Conservation (phyloP, 2,888 invertebrate genomes). For the Brassicogethes aeneus region DNA sequence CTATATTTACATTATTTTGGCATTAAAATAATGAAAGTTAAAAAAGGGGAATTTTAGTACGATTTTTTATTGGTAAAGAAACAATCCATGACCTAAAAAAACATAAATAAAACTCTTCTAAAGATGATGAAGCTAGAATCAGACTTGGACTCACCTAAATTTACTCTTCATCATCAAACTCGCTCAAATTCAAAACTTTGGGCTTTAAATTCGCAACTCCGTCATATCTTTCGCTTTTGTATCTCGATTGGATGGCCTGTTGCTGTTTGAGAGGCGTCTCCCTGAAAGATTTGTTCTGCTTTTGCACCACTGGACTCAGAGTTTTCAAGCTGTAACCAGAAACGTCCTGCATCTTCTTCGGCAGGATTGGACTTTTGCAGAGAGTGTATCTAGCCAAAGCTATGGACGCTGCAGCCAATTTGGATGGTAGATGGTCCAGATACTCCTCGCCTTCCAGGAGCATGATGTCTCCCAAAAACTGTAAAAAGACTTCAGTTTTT, state of each 20-base stretch:
- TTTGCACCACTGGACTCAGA: conserved; percentile 43
- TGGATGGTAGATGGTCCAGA: conserved; percentile 31
- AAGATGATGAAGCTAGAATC: no score
- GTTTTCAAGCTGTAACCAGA: conserved; percentile 45
- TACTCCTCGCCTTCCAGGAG: conserved; percentile 34
- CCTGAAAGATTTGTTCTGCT: conserved; percentile 42
- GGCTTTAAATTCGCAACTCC: conserved; percentile 28
- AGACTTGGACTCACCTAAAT: no score
- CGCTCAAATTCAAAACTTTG: conserved; percentile 17
- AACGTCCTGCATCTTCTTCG: conserved; percentile 34
- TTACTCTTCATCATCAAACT: conserved; percentile 11
- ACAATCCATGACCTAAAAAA: no score
- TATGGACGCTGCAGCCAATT: conserved; percentile 34
- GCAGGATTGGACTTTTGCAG: conserved; percentile 35
- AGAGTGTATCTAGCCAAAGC: conserved; percentile 30
- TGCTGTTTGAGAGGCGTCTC: conserved; percentile 43
- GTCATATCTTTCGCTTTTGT: conserved; percentile 35
- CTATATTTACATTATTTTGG: no score
- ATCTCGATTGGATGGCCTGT: conserved; percentile 49
- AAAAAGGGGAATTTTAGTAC: no score
- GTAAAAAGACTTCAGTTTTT: no score
- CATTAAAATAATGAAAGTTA: no score
- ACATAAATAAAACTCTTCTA: no score
- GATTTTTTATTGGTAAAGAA: no score
- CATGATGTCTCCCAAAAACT: conserved; percentile 35